These are phyloP conservation scores for Teleiodes luculella DNA, from an alignment of 2,888 invertebrate genomes.

Conservation along the genomic window DNA sequence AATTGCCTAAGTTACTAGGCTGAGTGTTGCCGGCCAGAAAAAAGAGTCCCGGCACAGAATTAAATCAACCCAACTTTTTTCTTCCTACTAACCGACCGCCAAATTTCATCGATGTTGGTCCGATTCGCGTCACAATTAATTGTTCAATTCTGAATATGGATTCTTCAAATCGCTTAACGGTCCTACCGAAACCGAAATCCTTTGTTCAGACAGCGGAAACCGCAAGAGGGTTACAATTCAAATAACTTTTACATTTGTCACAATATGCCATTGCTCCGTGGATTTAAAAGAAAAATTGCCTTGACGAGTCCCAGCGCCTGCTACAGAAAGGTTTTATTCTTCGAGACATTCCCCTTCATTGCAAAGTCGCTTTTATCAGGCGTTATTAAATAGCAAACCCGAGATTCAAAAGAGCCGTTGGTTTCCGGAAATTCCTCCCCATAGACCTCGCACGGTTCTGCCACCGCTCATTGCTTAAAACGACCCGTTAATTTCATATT, in stretches of 20 bases:
- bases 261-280: not conserved
- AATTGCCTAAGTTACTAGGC: too few species aligned
- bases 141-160: too few species aligned
- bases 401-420: constrained; percentile 2
- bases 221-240: not conserved
- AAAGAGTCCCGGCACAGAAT: too few species aligned
- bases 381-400: constrained; percentile 1
- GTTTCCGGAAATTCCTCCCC: not conserved
- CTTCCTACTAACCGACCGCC: too few species aligned
- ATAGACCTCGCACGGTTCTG: not conserved
- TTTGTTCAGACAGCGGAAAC: too few species aligned
- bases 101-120: too few species aligned
- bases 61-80: too few species aligned
- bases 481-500: not conserved
- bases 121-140: too few species aligned
- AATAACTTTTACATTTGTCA: not conserved
- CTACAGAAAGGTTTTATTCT: not conserved
- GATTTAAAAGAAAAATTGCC: not conserved
- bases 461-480: too few species aligned
- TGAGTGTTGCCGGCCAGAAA: too few species aligned
- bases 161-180: too few species aligned
- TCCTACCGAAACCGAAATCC: too few species aligned
- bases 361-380: not conserved
- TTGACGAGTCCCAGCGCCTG: not conserved
- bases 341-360: not conserved